These are phyloP conservation scores for Rhopalosiphum nymphaeae DNA, from an alignment of 2,888 invertebrate genomes.

Conservation along the genomic window DNA sequence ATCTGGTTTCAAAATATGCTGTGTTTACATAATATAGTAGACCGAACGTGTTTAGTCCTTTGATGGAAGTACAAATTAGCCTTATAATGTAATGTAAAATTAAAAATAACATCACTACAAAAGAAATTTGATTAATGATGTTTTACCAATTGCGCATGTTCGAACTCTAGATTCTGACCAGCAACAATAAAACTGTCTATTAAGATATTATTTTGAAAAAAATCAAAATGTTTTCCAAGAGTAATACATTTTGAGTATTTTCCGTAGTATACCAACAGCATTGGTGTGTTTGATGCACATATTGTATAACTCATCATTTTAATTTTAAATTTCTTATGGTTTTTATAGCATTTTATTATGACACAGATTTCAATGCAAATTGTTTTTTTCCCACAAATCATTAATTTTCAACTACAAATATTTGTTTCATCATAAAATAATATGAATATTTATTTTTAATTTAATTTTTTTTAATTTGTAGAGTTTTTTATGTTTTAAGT, in stretches of 20 bases:
- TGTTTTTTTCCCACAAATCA: neutral
- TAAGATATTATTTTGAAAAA: neutral
- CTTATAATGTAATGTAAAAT: neutral
- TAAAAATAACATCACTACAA: neutral
- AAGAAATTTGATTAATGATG: neutral
- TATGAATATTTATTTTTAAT: no score
- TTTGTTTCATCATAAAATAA: neutral
- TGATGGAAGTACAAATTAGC: neutral
- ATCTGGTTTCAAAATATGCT: neutral
- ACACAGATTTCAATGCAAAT: neutral
- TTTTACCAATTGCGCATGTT: neutral
- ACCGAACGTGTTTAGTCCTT: neutral
- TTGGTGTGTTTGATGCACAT: neutral
- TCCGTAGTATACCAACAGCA: neutral
- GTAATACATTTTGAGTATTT: neutral
- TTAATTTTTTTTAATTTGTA: neutral
- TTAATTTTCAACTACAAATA: neutral
- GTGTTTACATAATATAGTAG: neutral
- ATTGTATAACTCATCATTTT: neutral
- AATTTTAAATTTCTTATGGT: neutral
- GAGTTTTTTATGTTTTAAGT: neutral
- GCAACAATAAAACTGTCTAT: neutral
- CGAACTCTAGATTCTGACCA: neutral
- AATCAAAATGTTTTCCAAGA: neutral
- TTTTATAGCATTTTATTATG: neutral